A percentile compares a stretch with the other conserved stretches of the same genome.
Conservation (phyloP, 2,797 vertebrate species). For the Sebastes variabilis region DNA sequence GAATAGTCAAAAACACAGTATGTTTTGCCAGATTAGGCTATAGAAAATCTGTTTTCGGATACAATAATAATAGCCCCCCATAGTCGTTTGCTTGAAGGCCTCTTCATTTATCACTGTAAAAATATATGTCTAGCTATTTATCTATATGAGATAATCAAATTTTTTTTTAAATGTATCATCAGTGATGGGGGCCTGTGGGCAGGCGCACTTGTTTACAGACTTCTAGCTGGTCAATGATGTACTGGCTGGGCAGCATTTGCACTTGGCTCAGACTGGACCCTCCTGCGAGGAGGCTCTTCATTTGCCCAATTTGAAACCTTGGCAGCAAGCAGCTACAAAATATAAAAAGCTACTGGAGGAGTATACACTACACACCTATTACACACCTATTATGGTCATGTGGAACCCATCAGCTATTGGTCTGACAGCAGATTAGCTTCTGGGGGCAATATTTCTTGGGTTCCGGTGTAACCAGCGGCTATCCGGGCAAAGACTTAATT, state of each 20-base stretch:
- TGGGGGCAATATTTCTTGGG: neutral
- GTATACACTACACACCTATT: neutral
- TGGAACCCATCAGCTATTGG: neutral
- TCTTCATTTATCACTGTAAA: neutral
- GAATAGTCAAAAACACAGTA: neutral
- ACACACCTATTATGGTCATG: neutral
- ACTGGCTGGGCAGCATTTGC: neutral
- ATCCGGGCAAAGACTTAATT: neutral
- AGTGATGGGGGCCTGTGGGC: neutral
- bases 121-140: neutral
- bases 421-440: neutral
- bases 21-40: neutral
- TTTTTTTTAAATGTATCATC: fast-evolving
- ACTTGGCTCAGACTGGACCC: neutral
- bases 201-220: neutral
- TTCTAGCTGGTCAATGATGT: neutral
- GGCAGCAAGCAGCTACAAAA: neutral
- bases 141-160: neutral
- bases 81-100: neutral
- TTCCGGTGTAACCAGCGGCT: neutral
- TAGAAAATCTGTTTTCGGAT: neutral
- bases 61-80: neutral
- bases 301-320: neutral
- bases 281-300: neutral
- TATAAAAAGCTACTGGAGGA: neutral